These are phyloP conservation scores for Ciconia maguari DNA, from an alignment of 2,113 vertebrate genomes.

Conservation along the genomic window DNA sequence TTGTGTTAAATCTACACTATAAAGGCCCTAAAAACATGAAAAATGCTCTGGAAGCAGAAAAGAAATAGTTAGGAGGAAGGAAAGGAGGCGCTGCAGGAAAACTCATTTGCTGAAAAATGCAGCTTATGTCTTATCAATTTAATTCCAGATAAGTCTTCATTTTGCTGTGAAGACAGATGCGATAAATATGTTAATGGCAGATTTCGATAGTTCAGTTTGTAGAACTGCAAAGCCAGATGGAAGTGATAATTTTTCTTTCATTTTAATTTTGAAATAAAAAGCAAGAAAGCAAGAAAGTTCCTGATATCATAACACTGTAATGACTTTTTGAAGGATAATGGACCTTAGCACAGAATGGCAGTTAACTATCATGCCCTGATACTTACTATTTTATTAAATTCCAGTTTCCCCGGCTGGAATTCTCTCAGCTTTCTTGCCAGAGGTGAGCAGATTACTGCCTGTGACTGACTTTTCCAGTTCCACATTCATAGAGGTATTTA, in stretches of 20 bases:
- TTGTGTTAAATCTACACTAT: background rate
- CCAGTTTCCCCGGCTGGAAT: background rate
- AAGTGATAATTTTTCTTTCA: constrained; percentile 54
- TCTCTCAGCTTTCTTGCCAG: background rate
- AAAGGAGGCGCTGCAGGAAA: constrained; percentile 2
- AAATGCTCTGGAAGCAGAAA: constrained; percentile 41
- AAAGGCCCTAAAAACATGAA: background rate
- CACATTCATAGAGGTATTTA: background rate
- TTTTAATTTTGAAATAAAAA: constrained; percentile 63
- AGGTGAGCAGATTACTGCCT: background rate
- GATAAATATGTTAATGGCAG: constrained; percentile 63
- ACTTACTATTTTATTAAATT: constrained; percentile 7
- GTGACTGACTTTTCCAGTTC: background rate
- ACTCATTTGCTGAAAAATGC: constrained; percentile 37
- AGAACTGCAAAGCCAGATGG: constrained; percentile 49
- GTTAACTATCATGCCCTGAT: background rate
- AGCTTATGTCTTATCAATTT: constrained; percentile 61
- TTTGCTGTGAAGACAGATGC: constrained; percentile 30
- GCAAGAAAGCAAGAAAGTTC: constrained; percentile 31
- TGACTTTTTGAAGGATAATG: constrained; percentile 52
- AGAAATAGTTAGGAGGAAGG: background rate
- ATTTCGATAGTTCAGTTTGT: constrained; percentile 29
- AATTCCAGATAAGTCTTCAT: constrained; percentile 63
- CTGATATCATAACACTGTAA: background rate
- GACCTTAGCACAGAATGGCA: background rate